phyloP scores from a whole-genome alignment of 2,888 invertebrate genomes.

The Ctenicera cuprea region DNA sequence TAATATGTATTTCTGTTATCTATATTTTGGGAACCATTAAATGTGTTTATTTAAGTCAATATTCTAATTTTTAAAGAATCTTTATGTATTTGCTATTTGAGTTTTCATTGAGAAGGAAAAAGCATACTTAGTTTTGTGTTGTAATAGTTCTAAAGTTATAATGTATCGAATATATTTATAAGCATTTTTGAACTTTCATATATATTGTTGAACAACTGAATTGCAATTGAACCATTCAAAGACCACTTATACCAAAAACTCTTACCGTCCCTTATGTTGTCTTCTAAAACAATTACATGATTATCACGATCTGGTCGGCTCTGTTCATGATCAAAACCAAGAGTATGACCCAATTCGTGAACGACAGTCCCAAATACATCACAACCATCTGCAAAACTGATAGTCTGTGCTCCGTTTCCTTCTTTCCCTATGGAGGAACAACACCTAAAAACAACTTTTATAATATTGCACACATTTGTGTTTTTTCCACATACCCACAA shows the following conservation, averaged over 20 bases:
- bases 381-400: slow-evolving; percentile 98
- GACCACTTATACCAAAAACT: no score
- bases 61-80: no score
- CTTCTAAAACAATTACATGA: slow-evolving; percentile 96
- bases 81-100: no score
- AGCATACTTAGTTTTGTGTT: no score
- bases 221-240: no score
- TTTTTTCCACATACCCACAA: slow-evolving; percentile 85
- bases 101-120: no score
- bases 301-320: slow-evolving; percentile 97
- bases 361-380: slow-evolving; percentile 99
- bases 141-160: no score
- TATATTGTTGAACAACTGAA: no score
- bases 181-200: no score
- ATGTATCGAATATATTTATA: no score
- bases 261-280: slow-evolving; percentile 97
- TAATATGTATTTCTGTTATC: neutral
- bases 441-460: slow-evolving; percentile 80
- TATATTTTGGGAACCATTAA: no score
- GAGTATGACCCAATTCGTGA: slow-evolving; percentile 96
- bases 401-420: slow-evolving; percentile 96
- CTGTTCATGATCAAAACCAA: slow-evolving; percentile 99
- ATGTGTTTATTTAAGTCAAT: no score
- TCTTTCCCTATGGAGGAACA: slow-evolving; percentile 99
- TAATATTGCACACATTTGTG: neutral